Evolutionary conservation across 2,797 vertebrate genomes (phyloP).

Genomic region (Phaenicophaeus curvirostris): DNA sequence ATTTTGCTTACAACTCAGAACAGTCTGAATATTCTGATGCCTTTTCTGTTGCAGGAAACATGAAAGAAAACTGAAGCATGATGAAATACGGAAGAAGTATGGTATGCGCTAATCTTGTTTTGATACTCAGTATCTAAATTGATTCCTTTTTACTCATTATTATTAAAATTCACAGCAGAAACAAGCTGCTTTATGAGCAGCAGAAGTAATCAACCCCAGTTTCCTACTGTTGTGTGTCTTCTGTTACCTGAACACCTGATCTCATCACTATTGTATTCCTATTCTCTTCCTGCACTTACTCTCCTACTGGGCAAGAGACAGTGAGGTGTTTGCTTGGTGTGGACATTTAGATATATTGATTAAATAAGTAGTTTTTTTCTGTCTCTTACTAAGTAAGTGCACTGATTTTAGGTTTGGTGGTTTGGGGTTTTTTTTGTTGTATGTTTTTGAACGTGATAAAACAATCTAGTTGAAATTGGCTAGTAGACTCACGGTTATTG

Average conservation of each 20-base stretch:
- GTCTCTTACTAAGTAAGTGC: not conserved
- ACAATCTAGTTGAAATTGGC: not conserved
- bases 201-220: not conserved
- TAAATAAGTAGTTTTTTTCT: not conserved
- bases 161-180: not conserved
- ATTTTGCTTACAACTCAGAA: not conserved
- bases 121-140: not conserved
- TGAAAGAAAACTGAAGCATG: constrained; percentile 82
- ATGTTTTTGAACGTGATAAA: not conserved
- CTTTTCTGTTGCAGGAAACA: constrained; percentile 78
- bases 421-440: not conserved
- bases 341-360: not conserved
- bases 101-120: constrained; percentile 77
- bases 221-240: not conserved
- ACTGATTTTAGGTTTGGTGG: not conserved
- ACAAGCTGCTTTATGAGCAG: not conserved
- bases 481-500: not conserved
- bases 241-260: not conserved
- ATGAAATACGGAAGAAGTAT: constrained; percentile 91
- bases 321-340: not conserved
- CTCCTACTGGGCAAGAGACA: not conserved
- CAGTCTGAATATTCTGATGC: not conserved
- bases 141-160: not conserved
- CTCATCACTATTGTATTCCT: not conserved
- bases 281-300: not conserved